A percentile compares a stretch with the other conserved stretches of the same genome.
phyloP scores from a whole-genome alignment of 2,888 invertebrate genomes.

The Melikaiella ostensackeni region DNA sequence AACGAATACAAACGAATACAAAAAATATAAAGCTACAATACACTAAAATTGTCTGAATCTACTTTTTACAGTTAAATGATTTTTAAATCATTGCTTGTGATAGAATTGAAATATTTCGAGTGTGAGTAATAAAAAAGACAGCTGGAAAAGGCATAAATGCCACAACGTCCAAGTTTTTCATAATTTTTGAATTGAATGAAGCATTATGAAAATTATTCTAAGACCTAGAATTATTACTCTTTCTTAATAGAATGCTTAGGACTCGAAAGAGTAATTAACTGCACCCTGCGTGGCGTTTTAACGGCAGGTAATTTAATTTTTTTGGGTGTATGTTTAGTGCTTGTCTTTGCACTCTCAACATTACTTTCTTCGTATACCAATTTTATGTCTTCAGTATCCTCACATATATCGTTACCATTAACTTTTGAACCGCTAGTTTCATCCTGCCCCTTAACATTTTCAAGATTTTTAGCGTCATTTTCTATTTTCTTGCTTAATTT shows the following conservation, averaged over 20 bases:
- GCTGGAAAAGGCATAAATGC: no score
- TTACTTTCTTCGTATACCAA: slow-evolving; percentile 79
- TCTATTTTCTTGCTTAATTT: slow-evolving; percentile 22
- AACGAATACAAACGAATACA: no score
- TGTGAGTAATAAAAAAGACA: no score
- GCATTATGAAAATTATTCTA: background rate
- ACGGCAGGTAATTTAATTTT: slow-evolving; percentile 57
- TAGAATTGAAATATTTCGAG: no score
- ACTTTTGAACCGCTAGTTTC: slow-evolving; percentile 47
- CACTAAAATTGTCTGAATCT: background rate
- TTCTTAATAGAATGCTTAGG: slow-evolving; percentile 84
- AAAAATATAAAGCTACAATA: background rate
- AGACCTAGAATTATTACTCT: slow-evolving; percentile 42
- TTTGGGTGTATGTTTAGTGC: slow-evolving; percentile 60
- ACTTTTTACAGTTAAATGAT: slow-evolving; percentile 2
- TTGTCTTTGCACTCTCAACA: slow-evolving; percentile 58
- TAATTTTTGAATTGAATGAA: no score
- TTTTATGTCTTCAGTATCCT: slow-evolving; percentile 81
- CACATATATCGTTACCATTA: slow-evolving; percentile 57
- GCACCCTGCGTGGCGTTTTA: slow-evolving; percentile 84
- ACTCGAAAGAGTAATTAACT: slow-evolving; percentile 87
- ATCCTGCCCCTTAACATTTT: slow-evolving; percentile 52
- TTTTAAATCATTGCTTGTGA: background rate
- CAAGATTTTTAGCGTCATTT: slow-evolving; percentile 40
- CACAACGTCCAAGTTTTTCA: no score